Evolutionary conservation across 2,888 invertebrate genomes (phyloP), one percentile per base, ranked within the genome.

Genomic region (Fragum fragum): DNA sequence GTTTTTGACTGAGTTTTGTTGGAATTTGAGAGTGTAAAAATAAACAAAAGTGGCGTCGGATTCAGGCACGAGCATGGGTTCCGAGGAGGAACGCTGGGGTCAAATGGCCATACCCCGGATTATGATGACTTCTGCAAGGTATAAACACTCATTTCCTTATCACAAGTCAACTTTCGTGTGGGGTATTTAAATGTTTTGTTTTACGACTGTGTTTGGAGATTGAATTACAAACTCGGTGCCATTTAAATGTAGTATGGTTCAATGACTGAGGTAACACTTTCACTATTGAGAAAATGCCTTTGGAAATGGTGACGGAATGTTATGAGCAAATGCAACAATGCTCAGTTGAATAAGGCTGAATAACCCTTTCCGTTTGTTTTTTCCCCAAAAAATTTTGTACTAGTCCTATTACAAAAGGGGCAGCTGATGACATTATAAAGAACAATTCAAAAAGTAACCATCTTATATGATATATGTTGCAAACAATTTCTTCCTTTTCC

Each of bases 61-160:
- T 80, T 83, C 82, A 36, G 85, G 85, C 47, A 85, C 85, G 32
- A 79, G 80, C 70, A 82, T 85, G 80, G 85, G 85, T 57, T 85
- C 85, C 39, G 85, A 85, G 76, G 85, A 85, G 80, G 85, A 85
- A 73, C 63, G 80, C 69, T 85, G 85, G 85, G 85, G 85, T 28
- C 89, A 89, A 72, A 79, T 83, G 70, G 76, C 86, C 53, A 89
- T 89, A 23, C 89, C 89, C 11, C 82, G 88, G 32, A 79, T 88
- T 26, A 88, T 83, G 76, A 81, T 89, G 69, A 78, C 89, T 69
- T 89, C 89, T 6, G 87, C 89, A 79, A 90, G 90, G 90, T 90
- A 83, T 79, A 70, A 23, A 18, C 36, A 5, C 5, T 47, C n/a
- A n/a, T 47, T 47, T 47, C 47, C n/a, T 47, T 47, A 47, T 47